phyloP scores from a whole-genome alignment of 2,797 vertebrate species.

The Poecilia picta region DNA sequence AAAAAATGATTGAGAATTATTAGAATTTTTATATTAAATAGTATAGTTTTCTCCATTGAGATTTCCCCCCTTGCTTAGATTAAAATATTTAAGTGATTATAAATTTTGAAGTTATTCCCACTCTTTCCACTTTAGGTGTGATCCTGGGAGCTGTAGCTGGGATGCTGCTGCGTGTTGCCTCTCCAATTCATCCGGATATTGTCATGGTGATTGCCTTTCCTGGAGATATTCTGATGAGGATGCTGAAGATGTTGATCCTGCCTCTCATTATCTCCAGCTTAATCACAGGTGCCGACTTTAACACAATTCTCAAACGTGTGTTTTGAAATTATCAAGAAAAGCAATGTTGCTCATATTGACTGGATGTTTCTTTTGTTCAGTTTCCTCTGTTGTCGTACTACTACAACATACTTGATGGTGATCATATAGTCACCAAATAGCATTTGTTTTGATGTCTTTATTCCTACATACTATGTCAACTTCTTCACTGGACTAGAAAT shows the following conservation, averaged over 20 bases:
- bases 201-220: conserved; percentile 97
- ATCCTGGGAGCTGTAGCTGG: conserved; percentile 92
- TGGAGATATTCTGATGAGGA: conserved; percentile 98
- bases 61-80: conserved; percentile 3
- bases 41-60: background rate
- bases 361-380: background rate
- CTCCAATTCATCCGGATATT: conserved; percentile 93
- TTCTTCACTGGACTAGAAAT: conserved; percentile 34
- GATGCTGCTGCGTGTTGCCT: conserved; percentile 89
- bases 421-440: conserved; percentile 13
- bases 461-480: conserved; percentile 16
- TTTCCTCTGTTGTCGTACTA: background rate
- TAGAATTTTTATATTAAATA: background rate
- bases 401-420: conserved; percentile 1
- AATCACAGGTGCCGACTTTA: conserved; percentile 89
- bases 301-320: background rate
- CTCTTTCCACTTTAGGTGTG: conserved; percentile 84
- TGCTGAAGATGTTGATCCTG: conserved; percentile 99
- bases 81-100: background rate
- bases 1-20: background rate
- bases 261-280: conserved; percentile 99
- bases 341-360: background rate
- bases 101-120: background rate
- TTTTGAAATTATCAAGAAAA: background rate
- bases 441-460: conserved; percentile 13